Base-by-base conservation (phyloP, 2,113 vertebrate species). In the Cyanistes caeruleus region DNA sequence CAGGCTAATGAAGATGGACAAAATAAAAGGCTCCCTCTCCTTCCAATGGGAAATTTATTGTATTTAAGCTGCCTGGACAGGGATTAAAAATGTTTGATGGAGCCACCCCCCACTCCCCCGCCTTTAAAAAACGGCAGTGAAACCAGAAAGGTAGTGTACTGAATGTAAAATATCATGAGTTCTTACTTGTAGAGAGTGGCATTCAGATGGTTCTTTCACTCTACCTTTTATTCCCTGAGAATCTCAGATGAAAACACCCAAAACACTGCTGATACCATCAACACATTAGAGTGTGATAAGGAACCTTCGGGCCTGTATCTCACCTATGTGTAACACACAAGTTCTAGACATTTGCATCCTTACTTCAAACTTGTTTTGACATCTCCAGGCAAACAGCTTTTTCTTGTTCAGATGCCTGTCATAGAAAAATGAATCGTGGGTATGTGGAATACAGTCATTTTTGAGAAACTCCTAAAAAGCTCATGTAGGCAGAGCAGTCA, bases 351-450 rank as follows among this genome's bases (percentile, higher is more conserved):
- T 94, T 88, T 90, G 59, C 59, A 58, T 95, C 59, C 51, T 73
- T 88, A 33, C 37, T 83, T 89, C 31, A 55, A 89, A 91, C 77
- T 89, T 75, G 44, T 78, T 93, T 78, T 94, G 95, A 93, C 94
- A 72, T 91, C 43, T 89, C 81, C 35, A 86, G 72, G 72, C 39
- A 67, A 95, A 31, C 63, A 73, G 68, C 86, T 65, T 92, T 77
- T 85, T 62, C 30, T 70, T 88, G 56, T 86, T 70, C 24, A 19
- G 30, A 46, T 88, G 49, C n/a, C 46, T 69, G 88, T 53, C 41
- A 33, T 0, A 80, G 59, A 62, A 76, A 74, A 83, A 51, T 46
- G 37, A 82, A 44, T 82, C 81, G 25, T 78, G 41, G 7, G 22
- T 80, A 94, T 7, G 1, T 37, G 59, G 33, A 62, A 43, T 25